These are phyloP conservation scores for Trileptium ribeirensis DNA, from an alignment of 2,888 invertebrate species.

Conservation along the genomic window DNA sequence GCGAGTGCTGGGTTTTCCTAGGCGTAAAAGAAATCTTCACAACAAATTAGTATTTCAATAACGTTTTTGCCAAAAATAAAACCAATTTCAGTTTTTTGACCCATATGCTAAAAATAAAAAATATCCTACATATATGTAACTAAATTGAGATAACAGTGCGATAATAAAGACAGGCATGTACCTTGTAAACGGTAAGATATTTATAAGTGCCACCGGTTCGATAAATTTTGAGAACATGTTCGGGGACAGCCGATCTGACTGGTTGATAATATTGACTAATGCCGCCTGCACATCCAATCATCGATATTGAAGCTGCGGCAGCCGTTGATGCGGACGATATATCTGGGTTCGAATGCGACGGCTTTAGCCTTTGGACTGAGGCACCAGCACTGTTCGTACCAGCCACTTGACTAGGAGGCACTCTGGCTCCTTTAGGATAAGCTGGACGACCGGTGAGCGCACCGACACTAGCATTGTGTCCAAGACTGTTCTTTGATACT, in stretches of 20 bases:
- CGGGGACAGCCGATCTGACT: constrained; percentile 63
- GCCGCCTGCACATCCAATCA: background rate
- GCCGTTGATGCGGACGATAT: constrained; percentile 36
- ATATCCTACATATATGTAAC: background rate
- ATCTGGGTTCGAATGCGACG: constrained; percentile 52
- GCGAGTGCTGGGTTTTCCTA: no score
- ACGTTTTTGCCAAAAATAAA: no score
- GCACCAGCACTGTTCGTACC: no score
- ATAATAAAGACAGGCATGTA: constrained; percentile 38
- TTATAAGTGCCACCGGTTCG: constrained; percentile 92
- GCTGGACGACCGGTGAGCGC: no score
- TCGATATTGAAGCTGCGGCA: background rate
- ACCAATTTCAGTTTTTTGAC: no score
- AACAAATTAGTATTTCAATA: no score
- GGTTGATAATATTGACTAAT: constrained; percentile 44
- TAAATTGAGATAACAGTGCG: no score
- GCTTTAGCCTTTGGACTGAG: constrained; percentile 42
- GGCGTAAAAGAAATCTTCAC: no score
- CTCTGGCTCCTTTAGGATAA: no score
- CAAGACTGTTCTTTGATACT: no score
- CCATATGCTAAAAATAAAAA: no score
- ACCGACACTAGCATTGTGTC: background rate
- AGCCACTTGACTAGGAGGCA: no score
- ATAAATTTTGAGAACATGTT: constrained; percentile 87
- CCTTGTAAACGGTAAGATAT: constrained; percentile 89